Evolutionary conservation across 2,113 vertebrate genomes (phyloP), one percentile per base, ranked within the genome.

Genomic region (Gymnobelideus leadbeateri): DNA sequence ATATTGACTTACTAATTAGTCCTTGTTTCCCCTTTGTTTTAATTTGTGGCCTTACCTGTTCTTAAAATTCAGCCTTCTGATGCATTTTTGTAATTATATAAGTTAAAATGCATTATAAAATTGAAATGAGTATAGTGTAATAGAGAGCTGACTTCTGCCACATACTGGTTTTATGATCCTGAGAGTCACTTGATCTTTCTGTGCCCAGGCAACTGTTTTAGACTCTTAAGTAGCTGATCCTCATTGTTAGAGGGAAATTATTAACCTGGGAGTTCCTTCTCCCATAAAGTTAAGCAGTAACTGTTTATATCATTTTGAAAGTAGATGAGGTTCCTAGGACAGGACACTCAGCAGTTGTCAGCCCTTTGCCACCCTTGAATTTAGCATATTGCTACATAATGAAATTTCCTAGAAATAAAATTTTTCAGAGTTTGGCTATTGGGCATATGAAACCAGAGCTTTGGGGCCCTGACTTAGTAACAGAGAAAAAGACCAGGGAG

Each of bases 371-470:
- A 55, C 43, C 61, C n/a, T 61, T 94, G 43, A 26, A n/a, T 28
- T 89, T 61, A 49, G 24, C 92, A 0, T 94, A 93, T 92, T 91
- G 57, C 61, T 31, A n/a, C 52, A 46, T 91, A 84, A 31, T 37
- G 8, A 51, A 49, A 89, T 96, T 95, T 43, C 21, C 96, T 49
- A n/a, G 61, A 95, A 92, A 14, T 37, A 92, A 31, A 77, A 51
- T 95, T 95, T 95, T 96, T 89, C 8, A 95, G n/a, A 77, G 6
- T 0, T 77, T 77, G 68, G n/a, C 91, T 51, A 55, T 61, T 95
- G 28, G 57, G 12, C 77, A 8, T 89, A 7, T 93, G 47, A 92
- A 96, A 84, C 28, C 68, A 93, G 16, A 8, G 55, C 26, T 89
- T 96, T 96, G 93, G 53, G 77, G 19, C 16, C 89, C 25, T 91